Evolutionary conservation across 2,888 invertebrate genomes (phyloP).

Genomic region (Cetonia aurata): DNA sequence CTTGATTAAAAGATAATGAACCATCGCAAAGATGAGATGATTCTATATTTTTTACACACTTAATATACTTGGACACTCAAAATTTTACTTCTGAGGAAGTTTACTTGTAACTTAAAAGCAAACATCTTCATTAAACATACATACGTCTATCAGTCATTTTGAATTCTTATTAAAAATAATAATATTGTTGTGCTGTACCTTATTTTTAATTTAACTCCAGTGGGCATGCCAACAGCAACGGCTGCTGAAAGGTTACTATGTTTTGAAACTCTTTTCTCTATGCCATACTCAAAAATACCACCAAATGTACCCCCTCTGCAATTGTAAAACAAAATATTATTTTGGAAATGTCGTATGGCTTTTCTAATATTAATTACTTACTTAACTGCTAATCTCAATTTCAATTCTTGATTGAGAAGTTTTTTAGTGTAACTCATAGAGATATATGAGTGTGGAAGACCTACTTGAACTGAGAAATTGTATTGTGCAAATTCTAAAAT

Average conservation of each 20-base stretch:
- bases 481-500: conserved; percentile 65
- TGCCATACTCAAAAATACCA: conserved; percentile 88
- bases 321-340: not conserved
- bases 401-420: conserved; percentile 82
- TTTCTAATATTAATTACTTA: conserved; percentile 67
- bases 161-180: too few relatives aligned
- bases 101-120: too few relatives aligned
- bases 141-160: too few relatives aligned
- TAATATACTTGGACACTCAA: too few relatives aligned
- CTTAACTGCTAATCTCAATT: conserved; percentile 83
- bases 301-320: conserved; percentile 87
- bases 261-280: conserved; percentile 92
- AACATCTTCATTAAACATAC: too few relatives aligned
- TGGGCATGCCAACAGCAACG: conserved; percentile 86
- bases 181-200: conserved; percentile 70
- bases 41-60: too few relatives aligned
- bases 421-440: conserved; percentile 84
- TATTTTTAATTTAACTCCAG: conserved; percentile 89
- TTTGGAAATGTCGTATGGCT: not conserved
- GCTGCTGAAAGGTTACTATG: conserved; percentile 89
- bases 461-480: conserved; percentile 82
- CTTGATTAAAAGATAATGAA: too few relatives aligned
- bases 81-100: too few relatives aligned
- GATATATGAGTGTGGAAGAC: conserved; percentile 84
- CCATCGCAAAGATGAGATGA: too few relatives aligned